Percentiles rank a stretch among this genome's conserved stretches.
Conservation (phyloP, 2,888 invertebrate species). For the Calephelis perditalis region DNA sequence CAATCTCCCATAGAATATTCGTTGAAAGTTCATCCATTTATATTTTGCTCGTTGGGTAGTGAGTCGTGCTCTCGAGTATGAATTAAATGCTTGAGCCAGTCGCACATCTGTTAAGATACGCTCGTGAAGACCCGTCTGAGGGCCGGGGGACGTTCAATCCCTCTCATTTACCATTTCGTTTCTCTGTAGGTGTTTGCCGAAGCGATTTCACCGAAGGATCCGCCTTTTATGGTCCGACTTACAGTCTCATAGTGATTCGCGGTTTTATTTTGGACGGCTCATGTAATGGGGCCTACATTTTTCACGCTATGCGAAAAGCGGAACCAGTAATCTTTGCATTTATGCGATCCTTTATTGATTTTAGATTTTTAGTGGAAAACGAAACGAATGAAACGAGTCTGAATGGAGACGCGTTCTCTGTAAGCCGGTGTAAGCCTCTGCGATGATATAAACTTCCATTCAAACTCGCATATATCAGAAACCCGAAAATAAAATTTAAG, state of each 20-base stretch:
- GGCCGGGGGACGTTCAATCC: slow-evolving; percentile 55
- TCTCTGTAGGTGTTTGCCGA: slow-evolving; percentile 76
- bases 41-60: slow-evolving; percentile 48
- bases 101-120: slow-evolving; percentile 58
- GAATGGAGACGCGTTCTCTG: slow-evolving; percentile 71
- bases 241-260: slow-evolving; percentile 76
- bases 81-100: slow-evolving; percentile 53
- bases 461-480: slow-evolving; percentile 57
- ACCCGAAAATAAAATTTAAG: slow-evolving; percentile 39
- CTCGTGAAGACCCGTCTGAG: slow-evolving; percentile 42
- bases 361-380: slow-evolving; percentile 76
- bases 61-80: slow-evolving; percentile 39
- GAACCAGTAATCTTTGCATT: slow-evolving; percentile 76
- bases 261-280: slow-evolving; percentile 76
- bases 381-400: slow-evolving; percentile 72
- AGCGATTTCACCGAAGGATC: slow-evolving; percentile 70
- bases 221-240: slow-evolving; percentile 72
- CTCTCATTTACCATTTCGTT: slow-evolving; percentile 76
- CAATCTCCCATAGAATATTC: background rate
- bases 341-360: slow-evolving; percentile 78
- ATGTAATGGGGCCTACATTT: slow-evolving; percentile 71
- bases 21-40: slow-evolving; percentile 27
- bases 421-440: slow-evolving; percentile 70
- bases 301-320: slow-evolving; percentile 67
- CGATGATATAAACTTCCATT: slow-evolving; percentile 74